Evolutionary conservation across 2,888 invertebrate species (phyloP).

Genomic region (Drosophila lutescens): DNA sequence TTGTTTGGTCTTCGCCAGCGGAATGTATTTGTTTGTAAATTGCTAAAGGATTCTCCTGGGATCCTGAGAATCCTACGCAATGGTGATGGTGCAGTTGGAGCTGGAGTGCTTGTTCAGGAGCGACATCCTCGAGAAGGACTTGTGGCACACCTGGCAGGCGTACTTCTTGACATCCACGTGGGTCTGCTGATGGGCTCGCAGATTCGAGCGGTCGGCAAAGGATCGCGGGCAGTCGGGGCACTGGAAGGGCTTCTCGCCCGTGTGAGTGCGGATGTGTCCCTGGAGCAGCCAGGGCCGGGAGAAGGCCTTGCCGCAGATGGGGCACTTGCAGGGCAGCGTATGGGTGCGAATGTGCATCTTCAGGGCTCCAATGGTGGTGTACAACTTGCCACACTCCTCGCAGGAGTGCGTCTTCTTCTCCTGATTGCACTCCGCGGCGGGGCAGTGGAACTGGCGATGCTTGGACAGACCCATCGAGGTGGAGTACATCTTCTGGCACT

Average conservation of each 20-base stretch:
- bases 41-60: not conserved
- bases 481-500: constrained; percentile 97
- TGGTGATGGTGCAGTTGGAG: constrained; percentile 82
- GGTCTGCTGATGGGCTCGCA: constrained; percentile 84
- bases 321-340: constrained; percentile 83
- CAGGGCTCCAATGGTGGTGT: constrained; percentile 83
- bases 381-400: constrained; percentile 83
- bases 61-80: constrained; percentile 62
- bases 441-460: constrained; percentile 97
- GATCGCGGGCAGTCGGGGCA: constrained; percentile 83
- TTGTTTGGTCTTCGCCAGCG: constrained; percentile 70
- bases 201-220: constrained; percentile 84
- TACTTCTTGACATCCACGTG: constrained; percentile 84
- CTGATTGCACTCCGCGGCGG: constrained; percentile 91
- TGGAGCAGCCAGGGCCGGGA: constrained; percentile 84
- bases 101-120: constrained; percentile 82
- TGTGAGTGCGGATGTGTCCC: constrained; percentile 84
- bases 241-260: constrained; percentile 84
- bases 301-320: constrained; percentile 84
- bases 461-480: constrained; percentile 97
- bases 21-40: constrained; percentile 54
- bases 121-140: constrained; percentile 84
- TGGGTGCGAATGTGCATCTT: constrained; percentile 84
- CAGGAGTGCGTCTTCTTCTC: constrained; percentile 90
- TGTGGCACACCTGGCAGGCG: constrained; percentile 82